phyloP scores from a whole-genome alignment of 2,797 vertebrate species.

The Notamacropus eugenii region DNA sequence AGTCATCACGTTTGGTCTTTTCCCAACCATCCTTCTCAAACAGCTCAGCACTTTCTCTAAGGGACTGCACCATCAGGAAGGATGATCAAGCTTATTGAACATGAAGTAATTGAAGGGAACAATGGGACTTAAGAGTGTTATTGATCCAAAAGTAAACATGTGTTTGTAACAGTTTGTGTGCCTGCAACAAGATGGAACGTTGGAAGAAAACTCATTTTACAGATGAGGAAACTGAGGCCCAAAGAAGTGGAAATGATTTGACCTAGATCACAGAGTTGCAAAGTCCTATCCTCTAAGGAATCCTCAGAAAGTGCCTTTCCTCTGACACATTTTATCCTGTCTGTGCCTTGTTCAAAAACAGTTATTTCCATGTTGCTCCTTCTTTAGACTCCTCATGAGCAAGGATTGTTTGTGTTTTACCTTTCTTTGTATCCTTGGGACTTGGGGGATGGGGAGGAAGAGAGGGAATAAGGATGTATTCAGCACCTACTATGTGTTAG shows the following conservation, averaged over 20 bases:
- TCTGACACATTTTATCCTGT: not conserved
- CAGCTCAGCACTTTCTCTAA: conserved; percentile 26
- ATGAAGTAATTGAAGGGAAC: not conserved
- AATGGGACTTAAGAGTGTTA: not conserved
- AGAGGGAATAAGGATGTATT: not conserved
- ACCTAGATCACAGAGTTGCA: no score
- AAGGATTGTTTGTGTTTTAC: not conserved
- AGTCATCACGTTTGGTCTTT: not conserved
- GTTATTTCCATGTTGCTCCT: not conserved
- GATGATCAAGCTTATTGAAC: conserved; percentile 29
- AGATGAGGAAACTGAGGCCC: not conserved
- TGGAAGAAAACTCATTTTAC: not conserved
- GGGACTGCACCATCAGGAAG: conserved; percentile 11
- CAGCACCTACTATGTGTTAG: not conserved
- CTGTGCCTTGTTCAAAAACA: not conserved
- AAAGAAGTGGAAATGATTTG: not conserved
- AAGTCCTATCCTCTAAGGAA: not conserved
- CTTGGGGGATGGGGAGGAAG: not conserved
- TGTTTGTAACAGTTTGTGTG: not conserved
- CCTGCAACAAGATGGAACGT: not conserved
- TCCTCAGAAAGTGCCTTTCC: not conserved
- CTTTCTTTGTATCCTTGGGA: not conserved
- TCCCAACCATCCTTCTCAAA: not conserved
- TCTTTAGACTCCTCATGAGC: not conserved
- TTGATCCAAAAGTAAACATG: not conserved